These are phyloP conservation scores for Geotrypetes seraphini DNA, from an alignment of 2,797 vertebrate species.

Conservation along the genomic window DNA sequence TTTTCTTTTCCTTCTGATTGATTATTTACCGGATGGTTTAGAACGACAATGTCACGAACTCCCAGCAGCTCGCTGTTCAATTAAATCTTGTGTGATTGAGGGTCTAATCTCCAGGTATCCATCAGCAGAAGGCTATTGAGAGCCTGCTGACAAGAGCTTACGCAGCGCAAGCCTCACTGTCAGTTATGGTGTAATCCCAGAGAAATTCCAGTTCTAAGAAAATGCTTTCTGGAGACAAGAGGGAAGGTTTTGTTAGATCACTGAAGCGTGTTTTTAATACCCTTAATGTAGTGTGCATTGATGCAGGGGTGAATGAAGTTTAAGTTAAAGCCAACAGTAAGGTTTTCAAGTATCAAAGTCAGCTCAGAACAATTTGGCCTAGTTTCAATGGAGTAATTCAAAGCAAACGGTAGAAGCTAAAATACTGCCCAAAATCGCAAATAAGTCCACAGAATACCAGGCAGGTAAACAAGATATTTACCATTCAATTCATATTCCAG, in stretches of 20 bases:
- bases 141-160: conserved; percentile 9
- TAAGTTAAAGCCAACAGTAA: too few relatives aligned
- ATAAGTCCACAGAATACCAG: too few relatives aligned
- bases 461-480: too few relatives aligned
- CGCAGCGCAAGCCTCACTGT: neutral
- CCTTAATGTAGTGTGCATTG: neutral
- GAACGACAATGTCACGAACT: too few relatives aligned
- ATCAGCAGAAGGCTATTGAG: conserved; percentile 12
- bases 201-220: conserved; percentile 15
- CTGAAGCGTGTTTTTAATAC: neutral
- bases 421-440: too few relatives aligned
- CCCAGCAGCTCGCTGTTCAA: conserved; percentile 7
- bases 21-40: too few relatives aligned
- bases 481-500: too few relatives aligned
- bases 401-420: too few relatives aligned
- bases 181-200: conserved; percentile 7
- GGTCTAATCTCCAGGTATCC: conserved; percentile 6
- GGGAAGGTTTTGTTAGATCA: neutral
- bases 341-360: too few relatives aligned
- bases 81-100: conserved; percentile 1
- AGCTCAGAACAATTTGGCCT: too few relatives aligned
- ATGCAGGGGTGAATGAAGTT: neutral
- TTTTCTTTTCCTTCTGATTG: too few relatives aligned
- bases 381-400: too few relatives aligned
- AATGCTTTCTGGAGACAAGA: neutral